Percentiles rank a stretch among this genome's conserved stretches.
These are phyloP conservation scores for Calephelis perditalis DNA, from an alignment of 2,888 invertebrate species.

Conservation along the genomic window DNA sequence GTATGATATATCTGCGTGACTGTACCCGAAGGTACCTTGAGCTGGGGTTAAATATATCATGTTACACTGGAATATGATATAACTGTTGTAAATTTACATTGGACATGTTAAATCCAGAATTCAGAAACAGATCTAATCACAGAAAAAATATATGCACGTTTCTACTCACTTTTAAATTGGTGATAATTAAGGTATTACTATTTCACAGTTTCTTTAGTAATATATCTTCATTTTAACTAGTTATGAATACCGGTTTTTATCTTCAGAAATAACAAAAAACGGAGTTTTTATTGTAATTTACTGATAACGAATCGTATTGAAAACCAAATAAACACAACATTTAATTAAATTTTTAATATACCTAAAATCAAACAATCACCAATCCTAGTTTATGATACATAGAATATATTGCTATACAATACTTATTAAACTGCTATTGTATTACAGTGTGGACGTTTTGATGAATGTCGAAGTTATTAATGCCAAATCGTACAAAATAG, in stretches of 20 bases:
- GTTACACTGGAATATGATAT: conserved; percentile 2
- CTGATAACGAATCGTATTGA: no score
- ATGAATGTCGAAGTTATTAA: not conserved
- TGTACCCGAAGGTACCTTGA: not conserved
- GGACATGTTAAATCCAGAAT: conserved; percentile 5
- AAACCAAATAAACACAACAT: no score
- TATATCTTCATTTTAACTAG: no score
- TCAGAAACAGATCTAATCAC: conserved; percentile 1
- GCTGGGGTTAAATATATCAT: not conserved
- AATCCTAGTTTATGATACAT: not conserved
- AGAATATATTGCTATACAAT: conserved; percentile 8
- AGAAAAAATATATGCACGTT: not conserved
- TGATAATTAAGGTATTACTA: not conserved
- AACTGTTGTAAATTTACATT: not conserved
- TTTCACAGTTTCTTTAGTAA: no score
- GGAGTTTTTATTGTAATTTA: no score
- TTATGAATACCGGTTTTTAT: no score
- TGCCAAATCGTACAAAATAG: conserved; percentile 5
- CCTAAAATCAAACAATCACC: not conserved
- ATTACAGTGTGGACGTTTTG: conserved; percentile 9
- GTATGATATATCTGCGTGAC: conserved; percentile 3
- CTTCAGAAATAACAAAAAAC: no score
- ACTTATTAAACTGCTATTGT: conserved; percentile 12
- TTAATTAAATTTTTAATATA: no score
- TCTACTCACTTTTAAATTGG: not conserved